Base-by-base conservation (phyloP, 2,888 invertebrate genomes). In the Lepidonotus clava region DNA sequence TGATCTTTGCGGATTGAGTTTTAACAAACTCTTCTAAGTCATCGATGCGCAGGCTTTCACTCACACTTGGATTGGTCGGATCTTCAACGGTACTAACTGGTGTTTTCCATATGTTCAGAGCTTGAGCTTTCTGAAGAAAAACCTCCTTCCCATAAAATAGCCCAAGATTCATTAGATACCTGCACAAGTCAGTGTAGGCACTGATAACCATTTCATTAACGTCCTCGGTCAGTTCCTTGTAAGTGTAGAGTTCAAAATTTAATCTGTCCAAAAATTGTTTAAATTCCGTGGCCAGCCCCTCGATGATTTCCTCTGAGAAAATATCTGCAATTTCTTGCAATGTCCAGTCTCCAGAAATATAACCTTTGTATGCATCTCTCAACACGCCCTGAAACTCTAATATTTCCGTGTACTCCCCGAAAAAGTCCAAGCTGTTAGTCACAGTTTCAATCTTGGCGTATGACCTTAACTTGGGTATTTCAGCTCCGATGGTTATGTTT, bases 11-110 rank as follows among this genome's bases (percentile, higher is more conserved):
- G 1, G 46, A 4, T 24, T 77, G 77, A 4, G 8, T 77, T 6
- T n/a, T 38, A 18, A 41, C 24, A 14, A 77, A 77, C 24, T 40
- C 46, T 1, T 40, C 41, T 1, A 77, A 24, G 41, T 77, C 77
- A 24, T 77, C 41, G 14, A 77, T 77, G 21, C 77, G 40, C n/a
- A 77, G 8, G n/a, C 40, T 41, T 6, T 77, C 77, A 28, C 77
- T 77, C 38, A 40, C 77, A 38, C 41, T 46, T 14, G 77, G 77
- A n/a, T 77, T 77, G 4, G 77, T 77, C 11, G 77, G 77, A 28
- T 77, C 77, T 28, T 77, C 77, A 5, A 77, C 18, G 41, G 11
- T 41, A 28, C 77, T 77, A 41, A 77, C 77, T 6, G 77, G 77
- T 4, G 77, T 40, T 24, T 77, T 77, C 77, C 77, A 77, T n/a